Evolutionary conservation across 2,888 invertebrate species (phyloP), one percentile per base, ranked within the genome.

Genomic region (Trileptium ribeirensis): DNA sequence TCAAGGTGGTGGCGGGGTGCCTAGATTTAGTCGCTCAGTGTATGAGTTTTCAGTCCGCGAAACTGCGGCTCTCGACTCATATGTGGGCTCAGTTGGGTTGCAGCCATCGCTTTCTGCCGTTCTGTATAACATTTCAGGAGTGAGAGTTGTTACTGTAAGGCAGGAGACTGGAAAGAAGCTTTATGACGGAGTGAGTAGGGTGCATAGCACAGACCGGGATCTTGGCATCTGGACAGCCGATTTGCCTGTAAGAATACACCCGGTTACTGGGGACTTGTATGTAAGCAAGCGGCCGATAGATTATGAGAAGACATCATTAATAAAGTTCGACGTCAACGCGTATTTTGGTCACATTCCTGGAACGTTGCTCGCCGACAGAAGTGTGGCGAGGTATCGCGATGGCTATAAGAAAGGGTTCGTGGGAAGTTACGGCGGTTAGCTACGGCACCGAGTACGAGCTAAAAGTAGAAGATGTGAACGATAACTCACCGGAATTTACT

Each of bases 401-500:
- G 51, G 51, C 51, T 15, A 8, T 51, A 15, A 24, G 51, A n/a
- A 51, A 24, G 24, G 51, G 51, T 51, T 51, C 51, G 24, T 8
- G 8, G 8, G 51, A n/a, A 8, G 8, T n/a, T n/a, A n/a, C 8
- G 24, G 8, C 51, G 8, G 8, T 24, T 51, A 51, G 51, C 51
- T 15, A 51, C 51, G 8, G 95, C 96, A 0, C n/a, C 91, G 91
- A 83, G 95, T 98, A 24, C 90, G 92, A 83, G n/a, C 94, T 97
- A 37, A 90, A 91, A 81, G 92, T 97, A 39, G 91, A 86, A 78
- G 98, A 98, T 90, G 92, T 95, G 82, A 98, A 98, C 90, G 98
- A 98, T 90, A 96, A 96, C 90, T 94, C 94, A 86, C 97, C 97
- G 8, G 93, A 91, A 79, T 96, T 97, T 89, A 89, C 91, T 8